Evolutionary conservation across 2,113 vertebrate species (phyloP).

Genomic region (Eretmochelys imbricata): DNA sequence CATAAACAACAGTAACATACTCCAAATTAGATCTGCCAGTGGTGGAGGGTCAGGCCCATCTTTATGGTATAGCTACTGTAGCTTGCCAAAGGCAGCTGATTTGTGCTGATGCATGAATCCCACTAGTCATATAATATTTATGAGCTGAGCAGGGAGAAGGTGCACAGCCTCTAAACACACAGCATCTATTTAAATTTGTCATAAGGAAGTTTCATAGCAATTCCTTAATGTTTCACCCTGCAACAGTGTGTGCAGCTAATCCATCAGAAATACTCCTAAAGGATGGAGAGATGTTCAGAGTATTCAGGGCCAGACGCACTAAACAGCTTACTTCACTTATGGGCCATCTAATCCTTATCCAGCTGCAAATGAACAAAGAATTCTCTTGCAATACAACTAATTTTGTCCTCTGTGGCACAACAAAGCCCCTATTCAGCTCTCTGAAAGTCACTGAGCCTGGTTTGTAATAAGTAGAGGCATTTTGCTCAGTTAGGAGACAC

Average conservation of each 20-base stretch:
- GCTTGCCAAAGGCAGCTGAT: not conserved
- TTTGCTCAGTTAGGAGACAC: not conserved
- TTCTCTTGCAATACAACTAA: not conserved
- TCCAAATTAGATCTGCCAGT: not conserved
- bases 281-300: accelerated
- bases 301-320: not conserved
- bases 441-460: not conserved
- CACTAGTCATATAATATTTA: conserved; percentile 41
- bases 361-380: not conserved
- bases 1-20: conserved; percentile 42
- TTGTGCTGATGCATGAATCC: not conserved
- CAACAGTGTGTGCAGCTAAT: not conserved
- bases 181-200: not conserved
- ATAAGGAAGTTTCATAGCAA: not conserved
- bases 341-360: not conserved
- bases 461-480: not conserved
- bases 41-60: not conserved
- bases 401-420: not conserved
- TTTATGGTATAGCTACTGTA: not conserved
- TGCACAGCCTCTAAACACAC: not conserved
- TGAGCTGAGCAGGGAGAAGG: not conserved
- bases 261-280: accelerated
- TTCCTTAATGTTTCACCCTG: not conserved
- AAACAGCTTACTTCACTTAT: not conserved
- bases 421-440: not conserved